Conservation (phyloP, 2,113 vertebrate genomes). For the Melozone crissalis region DNA sequence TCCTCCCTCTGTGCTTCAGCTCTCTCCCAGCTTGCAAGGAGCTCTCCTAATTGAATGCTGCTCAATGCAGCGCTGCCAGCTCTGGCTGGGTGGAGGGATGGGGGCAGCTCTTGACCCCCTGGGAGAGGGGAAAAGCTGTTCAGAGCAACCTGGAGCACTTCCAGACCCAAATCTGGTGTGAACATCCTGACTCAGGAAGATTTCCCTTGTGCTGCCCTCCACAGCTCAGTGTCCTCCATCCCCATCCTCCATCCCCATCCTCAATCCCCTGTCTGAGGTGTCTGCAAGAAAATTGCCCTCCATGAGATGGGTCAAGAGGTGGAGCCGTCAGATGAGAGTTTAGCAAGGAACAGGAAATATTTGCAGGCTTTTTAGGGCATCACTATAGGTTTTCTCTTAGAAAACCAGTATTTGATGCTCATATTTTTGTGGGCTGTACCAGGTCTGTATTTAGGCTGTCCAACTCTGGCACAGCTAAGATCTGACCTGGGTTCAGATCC, state of each 20-base stretch:
- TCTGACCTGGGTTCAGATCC: not conserved
- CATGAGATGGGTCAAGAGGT: not conserved
- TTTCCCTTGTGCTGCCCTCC: not conserved
- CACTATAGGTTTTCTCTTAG: not conserved
- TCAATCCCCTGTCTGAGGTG: not conserved
- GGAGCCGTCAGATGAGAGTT: not conserved
- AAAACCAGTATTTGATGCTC: not conserved
- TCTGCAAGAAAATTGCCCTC: not conserved
- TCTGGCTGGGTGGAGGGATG: not conserved
- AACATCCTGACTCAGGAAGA: accelerated
- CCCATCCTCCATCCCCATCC: not conserved
- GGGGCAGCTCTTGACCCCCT: not conserved
- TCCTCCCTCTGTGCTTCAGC: conserved; percentile 7
- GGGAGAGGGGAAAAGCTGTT: not conserved
- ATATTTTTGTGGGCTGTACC: too few relatives aligned
- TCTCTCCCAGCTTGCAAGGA: not conserved
- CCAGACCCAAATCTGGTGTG: not conserved
- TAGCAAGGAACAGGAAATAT: not conserved
- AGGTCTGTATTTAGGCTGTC: not conserved
- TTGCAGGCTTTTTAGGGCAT: accelerated
- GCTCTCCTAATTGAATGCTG: not conserved
- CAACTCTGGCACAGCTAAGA: not conserved
- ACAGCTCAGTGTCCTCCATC: not conserved
- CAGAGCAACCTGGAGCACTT: not conserved
- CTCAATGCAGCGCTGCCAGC: not conserved